Base-by-base conservation (phyloP, 2,888 invertebrate genomes). In the Norana najaformis region DNA sequence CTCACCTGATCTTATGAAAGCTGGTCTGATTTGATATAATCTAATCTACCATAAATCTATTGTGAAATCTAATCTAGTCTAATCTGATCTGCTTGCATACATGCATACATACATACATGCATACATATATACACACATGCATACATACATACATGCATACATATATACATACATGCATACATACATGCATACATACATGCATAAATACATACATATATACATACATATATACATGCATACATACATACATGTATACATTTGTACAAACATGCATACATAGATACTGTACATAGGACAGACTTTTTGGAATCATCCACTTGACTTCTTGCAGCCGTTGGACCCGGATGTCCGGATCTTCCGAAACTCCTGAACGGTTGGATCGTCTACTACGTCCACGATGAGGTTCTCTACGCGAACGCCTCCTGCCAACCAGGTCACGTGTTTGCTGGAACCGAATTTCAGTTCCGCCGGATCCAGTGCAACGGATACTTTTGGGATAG, bases 321-420 rank as follows among this genome's bases (percentile, higher is more conserved):
- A 13, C 39, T 41, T 82, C 69, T 37, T 90, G 11, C 91, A 92
- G 92, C 90, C n/a, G 89, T 90, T 30, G 92, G 92, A 20, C 91
- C 91, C 5, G 92, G 92, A 23, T 92, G 92, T 88, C 90, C 90
- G 41, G 90, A 91, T 83, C 89, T 91, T 30, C 36, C 47, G 11
- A 39, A 88, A 18, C 91, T 89, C 38, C 53, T 34, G 34, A 89
- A 89, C 53, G 91, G 90, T 18, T 36, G 82, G 16, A 90, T 91
- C 16, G 88, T 47, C 37, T 92, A 91, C 88, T 90, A 90, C 34
- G 83, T 92, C 85, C 88, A 69, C 30, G 41, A 88, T 16, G 91
- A 91, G 23, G 83, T 83, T 30, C 53, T 92, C 82, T 89, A 88
- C 37, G 92, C 92, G 69, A 90, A 91, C 88, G 91, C 91, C 69